Evolutionary conservation across 2,113 vertebrate genomes (phyloP), one percentile per base, ranked within the genome.

Genomic region (Hipposideros armiger): DNA sequence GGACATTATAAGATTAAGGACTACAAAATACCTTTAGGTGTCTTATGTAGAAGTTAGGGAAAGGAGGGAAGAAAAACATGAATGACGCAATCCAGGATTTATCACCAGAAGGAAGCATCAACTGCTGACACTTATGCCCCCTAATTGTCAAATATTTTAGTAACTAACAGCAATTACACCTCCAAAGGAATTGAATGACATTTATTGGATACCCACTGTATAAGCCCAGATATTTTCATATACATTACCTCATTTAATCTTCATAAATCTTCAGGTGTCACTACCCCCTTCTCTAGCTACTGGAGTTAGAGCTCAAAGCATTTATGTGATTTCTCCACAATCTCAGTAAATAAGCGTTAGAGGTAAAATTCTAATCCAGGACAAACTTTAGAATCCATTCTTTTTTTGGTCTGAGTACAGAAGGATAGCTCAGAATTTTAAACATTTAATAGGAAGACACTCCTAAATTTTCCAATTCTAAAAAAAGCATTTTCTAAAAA

Each of bases 401-500:
- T 45, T 74, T 66, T 47, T 70, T 85, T 73, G 28, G 20, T 3
- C 28, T 64, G 74, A 28, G 47, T n/a, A 24, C 14, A 86, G 74
- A n/a, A 77, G 22, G 87, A 62, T 66, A 60, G 76, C 22, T 80
- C 50, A 36, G n/a, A 94, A 94, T n/a, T 64, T 42, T 36, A 62
- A 82, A 82, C 32, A 88, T 66, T n/a, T 42, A 82, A 32, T 69
- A 82, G 13, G 2, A 90, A 60, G 67, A 84, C 24, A 82, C 13
- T 2, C 7, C 50, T 67, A 40, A 78, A 82, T 54, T 84, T 20
- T 73, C 24, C 16, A 87, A n/a, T 69, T 91, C 78, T 91, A 50
- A 47, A 47, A 91, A 42, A 86, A 60, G 15, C 11, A 77, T 77
- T 84, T 87, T 97, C 66, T 90, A 77, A 95, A 89, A 96, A 94